Evolutionary conservation across 2,888 invertebrate species (phyloP).

Genomic region (Pterobdella sp.): DNA sequence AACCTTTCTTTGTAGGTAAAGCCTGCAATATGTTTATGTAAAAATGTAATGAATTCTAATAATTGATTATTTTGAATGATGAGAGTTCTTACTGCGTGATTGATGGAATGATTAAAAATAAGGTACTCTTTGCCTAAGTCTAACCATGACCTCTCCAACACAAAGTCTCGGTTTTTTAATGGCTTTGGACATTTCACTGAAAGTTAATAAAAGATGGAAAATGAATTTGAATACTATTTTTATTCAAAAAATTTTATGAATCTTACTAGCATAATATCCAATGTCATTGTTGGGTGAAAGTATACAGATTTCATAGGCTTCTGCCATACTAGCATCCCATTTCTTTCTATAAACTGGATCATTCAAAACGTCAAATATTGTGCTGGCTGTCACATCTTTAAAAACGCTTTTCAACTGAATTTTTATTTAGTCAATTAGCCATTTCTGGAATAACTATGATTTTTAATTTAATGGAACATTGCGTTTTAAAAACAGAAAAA

Average conservation of each 20-base stretch:
- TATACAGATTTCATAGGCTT: constrained; percentile 76
- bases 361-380: constrained; percentile 78
- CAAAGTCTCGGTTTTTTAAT: constrained; percentile 80
- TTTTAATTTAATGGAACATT: neutral
- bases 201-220: neutral
- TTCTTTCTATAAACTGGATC: constrained; percentile 78
- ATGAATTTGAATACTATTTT: neutral
- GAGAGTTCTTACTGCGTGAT: constrained; percentile 54
- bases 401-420: constrained; percentile 59
- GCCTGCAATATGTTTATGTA: constrained; percentile 43
- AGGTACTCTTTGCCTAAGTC: constrained; percentile 76
- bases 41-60: neutral
- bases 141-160: constrained; percentile 82
- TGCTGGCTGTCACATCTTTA: constrained; percentile 65
- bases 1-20: constrained; percentile 73
- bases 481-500: constrained; percentile 1
- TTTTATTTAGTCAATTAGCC: neutral
- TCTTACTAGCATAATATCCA: constrained; percentile 77
- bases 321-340: constrained; percentile 85
- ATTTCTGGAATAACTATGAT: neutral
- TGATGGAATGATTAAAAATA: constrained; percentile 82
- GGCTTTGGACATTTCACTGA: constrained; percentile 78
- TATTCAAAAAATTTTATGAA: neutral
- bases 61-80: neutral
- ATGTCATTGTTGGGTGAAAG: constrained; percentile 87